Conservation (phyloP, 2,888 invertebrate genomes). For the Amblyjoppa fuscipennis region DNA sequence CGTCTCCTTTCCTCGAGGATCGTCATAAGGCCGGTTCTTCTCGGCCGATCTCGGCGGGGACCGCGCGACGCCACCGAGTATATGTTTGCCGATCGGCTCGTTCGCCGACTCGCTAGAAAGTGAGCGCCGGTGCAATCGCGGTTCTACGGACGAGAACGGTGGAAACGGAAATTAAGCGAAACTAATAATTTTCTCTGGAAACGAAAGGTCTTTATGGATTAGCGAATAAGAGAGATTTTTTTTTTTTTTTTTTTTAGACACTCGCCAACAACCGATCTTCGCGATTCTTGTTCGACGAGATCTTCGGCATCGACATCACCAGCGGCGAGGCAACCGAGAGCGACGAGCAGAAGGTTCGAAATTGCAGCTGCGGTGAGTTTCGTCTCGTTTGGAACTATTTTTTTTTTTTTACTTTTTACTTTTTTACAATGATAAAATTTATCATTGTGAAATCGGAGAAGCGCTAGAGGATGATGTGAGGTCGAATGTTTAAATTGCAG, state of each 20-base stretch:
- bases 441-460: background rate
- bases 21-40: background rate
- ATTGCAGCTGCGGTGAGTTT: constrained; percentile 91
- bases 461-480: background rate
- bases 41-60: constrained; percentile 38
- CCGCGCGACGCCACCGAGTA: background rate
- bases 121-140: constrained; percentile 54
- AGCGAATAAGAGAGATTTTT: background rate
- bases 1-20: constrained; percentile 55
- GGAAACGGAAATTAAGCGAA: constrained; percentile 14
- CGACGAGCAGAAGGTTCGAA: constrained; percentile 87
- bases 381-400: background rate
- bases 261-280: constrained; percentile 86
- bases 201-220: background rate
- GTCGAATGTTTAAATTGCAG: constrained; percentile 84
- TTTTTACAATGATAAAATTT: constrained; percentile 1
- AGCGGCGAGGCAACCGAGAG: constrained; percentile 79
- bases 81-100: background rate
- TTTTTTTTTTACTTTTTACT: constrained; percentile 11
- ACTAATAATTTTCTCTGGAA: too few relatives aligned
- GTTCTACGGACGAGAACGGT: background rate
- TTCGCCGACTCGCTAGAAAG: constrained; percentile 72
- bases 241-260: constrained; percentile 19
- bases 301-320: constrained; percentile 88
- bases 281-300: constrained; percentile 90